A percentile compares a stretch with the other conserved stretches of the same genome.
These are phyloP conservation scores for Psococerastis gibbosa DNA, from an alignment of 2,888 invertebrate genomes.

Conservation along the genomic window DNA sequence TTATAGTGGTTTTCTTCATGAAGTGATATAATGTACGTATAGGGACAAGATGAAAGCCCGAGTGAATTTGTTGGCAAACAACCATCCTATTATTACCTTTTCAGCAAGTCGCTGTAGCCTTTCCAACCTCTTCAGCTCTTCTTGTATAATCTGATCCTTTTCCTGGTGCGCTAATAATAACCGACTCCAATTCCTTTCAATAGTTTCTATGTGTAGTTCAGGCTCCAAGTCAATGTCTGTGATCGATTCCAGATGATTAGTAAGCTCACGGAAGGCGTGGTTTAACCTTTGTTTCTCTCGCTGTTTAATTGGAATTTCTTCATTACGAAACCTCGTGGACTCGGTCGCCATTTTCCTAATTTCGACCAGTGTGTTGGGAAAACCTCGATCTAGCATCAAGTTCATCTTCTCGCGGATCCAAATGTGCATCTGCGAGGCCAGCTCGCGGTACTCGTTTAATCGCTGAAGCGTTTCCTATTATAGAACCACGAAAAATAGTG, in stretches of 20 bases:
- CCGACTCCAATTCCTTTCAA: slow-evolving; percentile 77
- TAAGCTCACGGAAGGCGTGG: slow-evolving; percentile 70
- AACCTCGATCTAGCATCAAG: slow-evolving; percentile 70
- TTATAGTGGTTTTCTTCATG: too few relatives aligned
- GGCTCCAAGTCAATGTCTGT: slow-evolving; percentile 78
- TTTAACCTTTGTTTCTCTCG: slow-evolving; percentile 76
- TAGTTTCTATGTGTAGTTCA: slow-evolving; percentile 64
- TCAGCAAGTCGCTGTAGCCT: slow-evolving; percentile 82
- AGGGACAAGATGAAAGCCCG: too few relatives aligned
- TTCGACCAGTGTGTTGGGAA: slow-evolving; percentile 82
- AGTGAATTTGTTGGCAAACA: too few relatives aligned
- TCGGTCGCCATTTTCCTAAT: slow-evolving; percentile 88
- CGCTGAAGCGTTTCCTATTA: slow-evolving; percentile 60
- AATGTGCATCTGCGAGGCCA: slow-evolving; percentile 65
- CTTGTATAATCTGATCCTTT: slow-evolving; percentile 72
- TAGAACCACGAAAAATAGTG: too few relatives aligned
- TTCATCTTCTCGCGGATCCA: slow-evolving; percentile 87
- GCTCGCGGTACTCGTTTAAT: slow-evolving; percentile 77
- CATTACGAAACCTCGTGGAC: slow-evolving; percentile 79
- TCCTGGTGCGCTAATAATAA: slow-evolving; percentile 79
- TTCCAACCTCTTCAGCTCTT: slow-evolving; percentile 80
- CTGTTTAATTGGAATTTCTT: slow-evolving; percentile 81
- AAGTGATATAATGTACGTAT: too few relatives aligned
- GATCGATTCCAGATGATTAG: slow-evolving; percentile 71
- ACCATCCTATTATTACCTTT: slow-evolving; percentile 46